Percentiles rank a stretch among this genome's conserved stretches.
Evolutionary conservation across 2,113 vertebrate species (phyloP).

Genomic region (Onychostoma macrolepis): DNA sequence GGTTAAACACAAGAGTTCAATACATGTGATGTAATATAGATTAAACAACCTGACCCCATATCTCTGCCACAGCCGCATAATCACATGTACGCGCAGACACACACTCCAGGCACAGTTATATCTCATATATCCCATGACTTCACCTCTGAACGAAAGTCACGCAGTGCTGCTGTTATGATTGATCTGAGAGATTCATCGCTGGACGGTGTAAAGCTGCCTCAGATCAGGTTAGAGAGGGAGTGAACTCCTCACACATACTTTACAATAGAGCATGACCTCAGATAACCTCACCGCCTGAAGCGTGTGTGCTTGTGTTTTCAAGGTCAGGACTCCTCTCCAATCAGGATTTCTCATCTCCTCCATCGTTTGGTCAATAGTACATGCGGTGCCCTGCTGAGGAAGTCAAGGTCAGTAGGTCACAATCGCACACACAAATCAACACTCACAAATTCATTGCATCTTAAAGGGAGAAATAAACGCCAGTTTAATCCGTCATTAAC

Average conservation of each 20-base stretch:
- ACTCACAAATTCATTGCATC: neutral
- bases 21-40: slow-evolving; percentile 21
- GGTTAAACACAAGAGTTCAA: slow-evolving; percentile 18
- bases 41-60: neutral
- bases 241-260: slow-evolving; percentile 36
- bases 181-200: slow-evolving; percentile 22
- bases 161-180: neutral
- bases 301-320: slow-evolving; percentile 39
- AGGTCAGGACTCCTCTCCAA: slow-evolving; percentile 34
- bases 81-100: neutral
- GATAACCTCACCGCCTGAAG: slow-evolving; percentile 36
- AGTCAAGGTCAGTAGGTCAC: slow-evolving; percentile 47
- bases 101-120: slow-evolving; percentile 3
- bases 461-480: neutral
- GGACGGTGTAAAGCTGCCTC: slow-evolving; percentile 30
- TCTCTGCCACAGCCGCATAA: neutral
- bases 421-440: neutral
- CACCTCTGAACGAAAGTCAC: neutral
- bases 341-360: slow-evolving; percentile 30
- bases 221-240: slow-evolving; percentile 51
- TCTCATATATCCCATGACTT: neutral
- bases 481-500: neutral
- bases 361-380: slow-evolving; percentile 8
- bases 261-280: slow-evolving; percentile 41
- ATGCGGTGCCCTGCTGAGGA: slow-evolving; percentile 19